Evolutionary conservation across 1,140 invertebrate genomes (phyloP).

Genomic region (Steinernema khuongi): DNA sequence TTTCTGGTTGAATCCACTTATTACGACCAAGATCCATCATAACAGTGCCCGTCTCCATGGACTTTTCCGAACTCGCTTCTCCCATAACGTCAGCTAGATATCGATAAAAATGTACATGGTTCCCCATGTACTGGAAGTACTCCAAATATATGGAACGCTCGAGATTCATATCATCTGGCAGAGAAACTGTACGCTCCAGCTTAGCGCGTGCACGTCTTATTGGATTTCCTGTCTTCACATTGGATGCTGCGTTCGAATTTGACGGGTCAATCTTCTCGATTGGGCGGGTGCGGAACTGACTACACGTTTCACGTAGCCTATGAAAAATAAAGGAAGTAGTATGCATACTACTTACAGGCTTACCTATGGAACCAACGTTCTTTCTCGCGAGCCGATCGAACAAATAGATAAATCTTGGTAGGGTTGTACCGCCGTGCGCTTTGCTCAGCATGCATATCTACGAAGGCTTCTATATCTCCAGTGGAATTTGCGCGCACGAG

Average conservation of each 20-base stretch:
- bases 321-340: constrained; percentile 21
- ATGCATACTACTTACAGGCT: constrained; percentile 53
- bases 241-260: not conserved
- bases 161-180: not conserved
- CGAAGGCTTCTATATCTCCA: constrained; percentile 20
- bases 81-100: not conserved
- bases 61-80: not conserved
- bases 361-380: constrained; percentile 73
- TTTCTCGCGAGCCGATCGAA: constrained; percentile 76
- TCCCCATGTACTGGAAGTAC: constrained; percentile 25
- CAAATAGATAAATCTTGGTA: constrained; percentile 68
- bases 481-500: constrained; percentile 29
- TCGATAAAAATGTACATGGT: constrained; percentile 24
- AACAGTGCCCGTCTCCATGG: constrained; percentile 25
- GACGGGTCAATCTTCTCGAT: not conserved
- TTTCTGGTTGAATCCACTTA: constrained; percentile 35
- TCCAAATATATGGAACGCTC: constrained; percentile 3
- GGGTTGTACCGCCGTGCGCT: not conserved
- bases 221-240: not conserved
- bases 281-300: not conserved
- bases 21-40: constrained; percentile 45
- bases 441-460: constrained; percentile 16
- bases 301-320: constrained; percentile 45
- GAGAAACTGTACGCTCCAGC: not conserved
- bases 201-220: not conserved